These are phyloP conservation scores for Arge pagana DNA, from an alignment of 2,888 invertebrate genomes.

Conservation along the genomic window DNA sequence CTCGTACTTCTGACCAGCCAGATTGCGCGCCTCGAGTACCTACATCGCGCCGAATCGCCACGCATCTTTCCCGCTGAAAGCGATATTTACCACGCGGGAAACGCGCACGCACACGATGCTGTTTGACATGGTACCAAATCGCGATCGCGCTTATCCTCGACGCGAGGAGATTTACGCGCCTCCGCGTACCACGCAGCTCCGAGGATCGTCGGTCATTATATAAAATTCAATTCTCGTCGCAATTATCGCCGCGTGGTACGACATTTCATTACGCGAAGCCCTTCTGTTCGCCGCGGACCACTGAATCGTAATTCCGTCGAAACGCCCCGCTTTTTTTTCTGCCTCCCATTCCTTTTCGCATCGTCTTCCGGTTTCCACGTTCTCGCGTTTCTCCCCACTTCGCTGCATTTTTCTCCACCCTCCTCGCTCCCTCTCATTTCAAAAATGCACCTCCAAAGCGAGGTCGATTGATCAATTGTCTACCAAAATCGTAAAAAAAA, in stretches of 20 bases:
- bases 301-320: slow-evolving; percentile 16
- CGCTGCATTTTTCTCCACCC: background rate
- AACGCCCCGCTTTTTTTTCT: background rate
- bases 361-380: background rate
- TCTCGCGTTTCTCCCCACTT: background rate
- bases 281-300: slow-evolving; percentile 18
- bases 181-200: too few relatives aligned
- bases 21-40: too few relatives aligned
- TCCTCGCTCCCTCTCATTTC: too few relatives aligned
- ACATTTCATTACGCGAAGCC: slow-evolving; percentile 19
- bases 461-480: too few relatives aligned
- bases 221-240: slow-evolving; percentile 23
- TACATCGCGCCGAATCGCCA: too few relatives aligned
- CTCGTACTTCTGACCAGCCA: too few relatives aligned
- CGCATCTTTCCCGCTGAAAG: too few relatives aligned
- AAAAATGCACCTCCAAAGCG: too few relatives aligned
- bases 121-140: background rate
- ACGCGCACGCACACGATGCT: slow-evolving; percentile 1
- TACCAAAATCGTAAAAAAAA: too few relatives aligned
- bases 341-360: background rate
- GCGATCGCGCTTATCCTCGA: background rate
- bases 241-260: slow-evolving; percentile 24
- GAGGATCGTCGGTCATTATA: slow-evolving; percentile 21
- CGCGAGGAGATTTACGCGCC: too few relatives aligned
- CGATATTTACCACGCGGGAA: too few relatives aligned